Conservation (phyloP, 2,113 vertebrate species). For the Plestiodon gilberti region DNA sequence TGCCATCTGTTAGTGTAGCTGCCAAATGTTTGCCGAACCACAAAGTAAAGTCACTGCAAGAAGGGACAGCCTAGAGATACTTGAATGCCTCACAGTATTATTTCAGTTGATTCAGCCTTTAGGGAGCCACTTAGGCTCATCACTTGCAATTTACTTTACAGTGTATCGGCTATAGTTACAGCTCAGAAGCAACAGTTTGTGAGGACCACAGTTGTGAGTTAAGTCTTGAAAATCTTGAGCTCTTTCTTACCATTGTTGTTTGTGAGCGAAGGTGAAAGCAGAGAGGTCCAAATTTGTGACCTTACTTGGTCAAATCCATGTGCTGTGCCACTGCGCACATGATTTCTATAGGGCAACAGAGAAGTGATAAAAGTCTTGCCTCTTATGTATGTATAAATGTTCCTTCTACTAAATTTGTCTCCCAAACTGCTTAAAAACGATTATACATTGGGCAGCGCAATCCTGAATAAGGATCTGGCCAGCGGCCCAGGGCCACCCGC, state of each 20-base stretch:
- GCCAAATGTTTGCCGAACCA: fast-evolving
- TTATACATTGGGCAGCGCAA: too few relatives aligned
- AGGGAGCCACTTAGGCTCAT: fast-evolving
- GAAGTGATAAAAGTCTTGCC: neutral
- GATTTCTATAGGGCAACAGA: neutral
- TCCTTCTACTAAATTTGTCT: neutral
- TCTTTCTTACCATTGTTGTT: neutral
- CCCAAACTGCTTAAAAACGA: neutral
- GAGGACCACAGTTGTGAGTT: neutral
- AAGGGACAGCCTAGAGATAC: fast-evolving
- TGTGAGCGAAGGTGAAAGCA: neutral
- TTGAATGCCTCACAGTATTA: fast-evolving
- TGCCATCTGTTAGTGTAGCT: neutral
- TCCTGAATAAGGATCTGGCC: too few relatives aligned
- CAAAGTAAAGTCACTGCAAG: fast-evolving
- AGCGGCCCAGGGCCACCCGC: too few relatives aligned
- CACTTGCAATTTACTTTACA: neutral
- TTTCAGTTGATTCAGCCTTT: fast-evolving
- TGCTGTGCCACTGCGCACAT: neutral
- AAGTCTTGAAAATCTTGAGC: fast-evolving
- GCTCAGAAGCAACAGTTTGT: fast-evolving
- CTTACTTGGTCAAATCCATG: too few relatives aligned
- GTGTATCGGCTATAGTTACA: neutral
- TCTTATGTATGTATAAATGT: fast-evolving
- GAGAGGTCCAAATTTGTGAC: neutral